A percentile compares a stretch with the other conserved stretches of the same genome.
These are phyloP conservation scores for Sterrhoptilus dennistouni DNA, from an alignment of 2,113 vertebrate genomes.

Conservation along the genomic window DNA sequence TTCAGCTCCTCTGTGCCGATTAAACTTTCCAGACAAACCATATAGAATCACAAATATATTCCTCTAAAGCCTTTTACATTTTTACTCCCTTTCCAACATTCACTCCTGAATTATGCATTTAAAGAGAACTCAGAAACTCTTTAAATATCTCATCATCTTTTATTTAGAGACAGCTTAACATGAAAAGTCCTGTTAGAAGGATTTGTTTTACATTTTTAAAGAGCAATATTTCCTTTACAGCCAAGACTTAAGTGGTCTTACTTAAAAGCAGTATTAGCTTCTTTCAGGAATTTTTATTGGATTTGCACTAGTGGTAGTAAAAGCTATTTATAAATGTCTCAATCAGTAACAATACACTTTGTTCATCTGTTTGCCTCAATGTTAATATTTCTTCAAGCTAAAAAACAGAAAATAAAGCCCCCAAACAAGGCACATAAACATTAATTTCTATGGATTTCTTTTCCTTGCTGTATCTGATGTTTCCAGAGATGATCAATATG, in stretches of 20 bases:
- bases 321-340: neutral
- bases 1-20: neutral
- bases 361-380: neutral
- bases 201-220: slow-evolving; percentile 63
- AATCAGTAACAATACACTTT: neutral
- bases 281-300: neutral
- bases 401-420: neutral
- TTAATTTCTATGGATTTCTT: neutral
- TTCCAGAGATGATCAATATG: slow-evolving; percentile 30
- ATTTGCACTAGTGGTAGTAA: neutral
- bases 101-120: slow-evolving; percentile 64
- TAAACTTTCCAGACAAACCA: slow-evolving; percentile 13
- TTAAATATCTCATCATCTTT: slow-evolving; percentile 63
- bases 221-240: slow-evolving; percentile 45
- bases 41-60: neutral
- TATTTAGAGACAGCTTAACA: slow-evolving; percentile 60
- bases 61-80: neutral
- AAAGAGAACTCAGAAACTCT: neutral
- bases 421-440: neutral
- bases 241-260: neutral
- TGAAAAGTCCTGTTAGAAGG: slow-evolving; percentile 36
- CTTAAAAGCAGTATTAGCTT: slow-evolving; percentile 3
- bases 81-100: slow-evolving; percentile 22
- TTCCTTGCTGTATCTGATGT: neutral
- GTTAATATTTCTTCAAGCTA: neutral